Conservation (phyloP, 2,888 invertebrate genomes). For the Macroteleia sp. region DNA sequence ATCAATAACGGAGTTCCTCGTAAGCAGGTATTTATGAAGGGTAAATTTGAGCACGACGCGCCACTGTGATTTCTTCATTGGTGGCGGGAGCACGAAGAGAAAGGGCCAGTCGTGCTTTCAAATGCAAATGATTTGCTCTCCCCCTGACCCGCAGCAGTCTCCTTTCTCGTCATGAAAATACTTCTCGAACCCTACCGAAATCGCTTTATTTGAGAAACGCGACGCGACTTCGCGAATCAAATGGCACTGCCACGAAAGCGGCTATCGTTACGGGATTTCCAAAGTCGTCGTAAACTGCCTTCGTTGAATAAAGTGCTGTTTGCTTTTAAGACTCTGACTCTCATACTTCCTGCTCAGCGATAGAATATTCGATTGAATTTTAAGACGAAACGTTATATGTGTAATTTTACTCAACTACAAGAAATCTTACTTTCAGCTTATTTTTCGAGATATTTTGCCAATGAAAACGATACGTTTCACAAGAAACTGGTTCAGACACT, state of each 20-base stretch:
- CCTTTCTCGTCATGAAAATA: constrained; percentile 44
- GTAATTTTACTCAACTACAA: constrained; percentile 48
- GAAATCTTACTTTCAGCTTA: constrained; percentile 24
- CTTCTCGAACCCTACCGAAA: constrained; percentile 51
- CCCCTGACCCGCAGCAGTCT: no score
- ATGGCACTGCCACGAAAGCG: constrained; percentile 48
- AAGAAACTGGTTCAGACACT: no score
- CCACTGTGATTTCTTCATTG: constrained; percentile 66
- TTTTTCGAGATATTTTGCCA: constrained; percentile 16
- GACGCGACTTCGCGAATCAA: constrained; percentile 57
- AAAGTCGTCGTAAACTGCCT: constrained; percentile 59
- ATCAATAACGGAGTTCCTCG: constrained; percentile 62
- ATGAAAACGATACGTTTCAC: constrained; percentile 18
- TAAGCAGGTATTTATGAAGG: constrained; percentile 76
- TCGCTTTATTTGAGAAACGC: constrained; percentile 66
- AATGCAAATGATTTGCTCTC: no score
- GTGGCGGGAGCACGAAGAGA: constrained; percentile 21
- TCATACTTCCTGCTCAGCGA: constrained; percentile 23
- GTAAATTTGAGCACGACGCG: constrained; percentile 71
- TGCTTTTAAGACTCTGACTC: constrained; percentile 58
- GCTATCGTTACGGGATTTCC: constrained; percentile 57
- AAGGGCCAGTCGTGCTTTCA: constrained; percentile 73
- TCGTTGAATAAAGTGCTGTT: constrained; percentile 61
- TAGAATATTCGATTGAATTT: constrained; percentile 54
- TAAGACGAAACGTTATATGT: constrained; percentile 45